Base-by-base conservation (phyloP, 1,140 invertebrate species). In the Colletes latitarsis region DNA sequence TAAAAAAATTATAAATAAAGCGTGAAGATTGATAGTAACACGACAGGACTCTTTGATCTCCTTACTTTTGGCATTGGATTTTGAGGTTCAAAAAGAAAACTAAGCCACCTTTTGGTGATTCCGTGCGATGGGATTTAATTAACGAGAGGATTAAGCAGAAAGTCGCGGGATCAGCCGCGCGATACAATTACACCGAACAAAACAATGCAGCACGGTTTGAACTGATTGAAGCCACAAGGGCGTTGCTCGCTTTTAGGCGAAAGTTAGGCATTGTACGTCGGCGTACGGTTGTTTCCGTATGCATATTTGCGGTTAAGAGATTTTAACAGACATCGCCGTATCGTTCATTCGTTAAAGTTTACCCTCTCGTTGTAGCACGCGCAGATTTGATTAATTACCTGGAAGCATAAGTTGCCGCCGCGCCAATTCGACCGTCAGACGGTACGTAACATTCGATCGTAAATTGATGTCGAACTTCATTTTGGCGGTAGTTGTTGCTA, bases 381-480 rank as follows among this genome's bases (percentile, higher is more conserved):
- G 52, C 72, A 66, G 85, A 87, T 87, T 87, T 86, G 85, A 87
- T 87, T 87, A 87, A 87, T 87, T 87, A 86, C 77, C 72, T 49
- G 67, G 66, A 75, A 86, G 75, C 84, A 83, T 83, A 85, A 86
- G 77, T 85, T 86, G 84, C 77, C 80, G 53, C 64, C 62, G 53
- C 82, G 57, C 67, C 69, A 73, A 79, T 79, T 73, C 39, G 60
- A 66, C 67, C 64, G 77, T 58, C 68, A 76, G 82, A 70, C 80
- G 63, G 77, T 67, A 58, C 73, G 83, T 73, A 80, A 80, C 86
- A 80, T 88, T 84, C 81, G 86, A 88, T 89, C 77, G 82, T 81
- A 77, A 89, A 88, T 89, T 76, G 75, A 85, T 85, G 85, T 82
- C 81, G 79, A 90, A 90, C 89, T 90, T 90, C 86, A 87, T 91